Conservation (phyloP, 2,797 vertebrate species). For the Lophura swinhoii region DNA sequence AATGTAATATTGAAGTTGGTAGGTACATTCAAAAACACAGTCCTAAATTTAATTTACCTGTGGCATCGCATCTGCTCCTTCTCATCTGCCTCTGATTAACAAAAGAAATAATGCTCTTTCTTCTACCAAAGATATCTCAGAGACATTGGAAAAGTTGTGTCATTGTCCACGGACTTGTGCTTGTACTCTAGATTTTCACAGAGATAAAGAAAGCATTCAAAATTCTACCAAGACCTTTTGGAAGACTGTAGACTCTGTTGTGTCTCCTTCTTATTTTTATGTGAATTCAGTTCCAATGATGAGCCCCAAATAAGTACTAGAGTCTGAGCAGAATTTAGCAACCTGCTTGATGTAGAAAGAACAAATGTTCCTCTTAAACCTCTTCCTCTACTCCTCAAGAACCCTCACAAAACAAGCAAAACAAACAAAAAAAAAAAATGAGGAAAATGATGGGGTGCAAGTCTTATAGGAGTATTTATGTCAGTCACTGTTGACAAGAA, state of each 20-base stretch:
- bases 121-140: neutral
- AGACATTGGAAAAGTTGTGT: neutral
- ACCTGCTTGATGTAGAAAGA: neutral
- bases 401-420: neutral
- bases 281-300: neutral
- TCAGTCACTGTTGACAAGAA: neutral
- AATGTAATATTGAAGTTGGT: slow-evolving; percentile 63
- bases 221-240: neutral
- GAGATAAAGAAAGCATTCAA: neutral
- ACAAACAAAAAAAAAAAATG: too few relatives aligned
- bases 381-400: neutral
- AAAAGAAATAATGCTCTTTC: slow-evolving; percentile 16
- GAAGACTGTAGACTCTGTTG: neutral
- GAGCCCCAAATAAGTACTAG: fast-evolving
- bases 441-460: neutral
- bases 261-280: neutral
- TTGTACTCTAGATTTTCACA: neutral
- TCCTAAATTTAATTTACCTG: slow-evolving; percentile 69
- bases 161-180: neutral
- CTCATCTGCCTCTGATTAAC: slow-evolving; percentile 44
- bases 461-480: too few relatives aligned
- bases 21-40: slow-evolving; percentile 59
- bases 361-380: neutral
- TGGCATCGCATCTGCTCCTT: slow-evolving; percentile 44
- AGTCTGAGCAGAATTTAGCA: fast-evolving